Percentiles rank a stretch among this genome's conserved stretches.
Conservation (phyloP, 2,113 vertebrate genomes). For the Plecturocebus donacophilus region DNA sequence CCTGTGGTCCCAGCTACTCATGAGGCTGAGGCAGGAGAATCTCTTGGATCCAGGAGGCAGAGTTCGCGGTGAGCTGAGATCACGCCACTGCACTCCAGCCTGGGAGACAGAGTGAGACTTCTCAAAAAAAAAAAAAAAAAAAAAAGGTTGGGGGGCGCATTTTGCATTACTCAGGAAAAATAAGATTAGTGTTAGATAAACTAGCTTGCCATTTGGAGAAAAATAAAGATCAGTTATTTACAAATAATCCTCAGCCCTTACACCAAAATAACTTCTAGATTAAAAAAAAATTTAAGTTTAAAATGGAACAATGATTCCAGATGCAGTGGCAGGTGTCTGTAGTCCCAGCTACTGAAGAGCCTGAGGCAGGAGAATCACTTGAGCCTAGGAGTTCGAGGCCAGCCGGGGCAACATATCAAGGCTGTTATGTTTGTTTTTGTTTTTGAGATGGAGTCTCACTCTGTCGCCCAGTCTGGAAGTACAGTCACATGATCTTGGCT, state of each 20-base stretch:
- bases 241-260: neutral
- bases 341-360: neutral
- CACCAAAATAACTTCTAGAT: neutral
- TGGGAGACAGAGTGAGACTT: too few species aligned
- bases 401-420: neutral
- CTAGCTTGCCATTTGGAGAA: neutral
- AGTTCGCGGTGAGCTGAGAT: too few species aligned
- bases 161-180: constrained; percentile 21
- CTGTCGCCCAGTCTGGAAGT: too few species aligned
- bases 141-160: neutral
- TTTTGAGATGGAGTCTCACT: too few species aligned
- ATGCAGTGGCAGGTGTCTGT: neutral
- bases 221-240: neutral
- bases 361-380: neutral
- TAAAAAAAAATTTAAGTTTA: neutral
- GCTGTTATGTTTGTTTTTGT: too few species aligned
- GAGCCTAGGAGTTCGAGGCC: neutral
- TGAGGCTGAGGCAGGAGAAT: too few species aligned
- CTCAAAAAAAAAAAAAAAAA: neutral
- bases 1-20: too few species aligned
- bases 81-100: too few species aligned
- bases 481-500: too few species aligned
- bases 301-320: neutral
- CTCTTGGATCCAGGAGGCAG: too few species aligned
- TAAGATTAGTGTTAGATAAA: neutral